These are phyloP conservation scores for Saturnia japonica DNA, from an alignment of 2,888 invertebrate genomes.

Conservation along the genomic window DNA sequence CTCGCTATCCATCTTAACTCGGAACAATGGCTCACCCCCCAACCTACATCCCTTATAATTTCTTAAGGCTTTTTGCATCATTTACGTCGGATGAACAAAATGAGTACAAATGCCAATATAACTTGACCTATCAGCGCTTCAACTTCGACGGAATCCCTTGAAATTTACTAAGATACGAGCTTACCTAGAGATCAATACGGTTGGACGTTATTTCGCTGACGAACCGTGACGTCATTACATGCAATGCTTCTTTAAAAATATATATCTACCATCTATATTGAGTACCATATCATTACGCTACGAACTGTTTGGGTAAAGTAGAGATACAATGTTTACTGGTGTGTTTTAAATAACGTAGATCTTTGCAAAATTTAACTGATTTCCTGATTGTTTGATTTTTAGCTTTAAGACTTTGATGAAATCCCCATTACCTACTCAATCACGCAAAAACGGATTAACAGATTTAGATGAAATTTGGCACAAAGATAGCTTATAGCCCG, in stretches of 20 bases:
- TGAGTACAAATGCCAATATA: conserved; percentile 40
- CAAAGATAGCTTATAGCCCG: too few relatives aligned
- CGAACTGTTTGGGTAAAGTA: too few relatives aligned
- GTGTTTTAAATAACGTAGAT: too few relatives aligned
- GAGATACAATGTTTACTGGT: too few relatives aligned
- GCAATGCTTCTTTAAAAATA: conserved; percentile 15
- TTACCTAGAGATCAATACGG: conserved; percentile 23
- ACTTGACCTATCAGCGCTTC: conserved; percentile 36
- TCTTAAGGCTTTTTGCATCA: conserved; percentile 53
- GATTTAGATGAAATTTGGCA: too few relatives aligned
- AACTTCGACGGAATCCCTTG: conserved; percentile 24
- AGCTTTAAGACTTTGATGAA: too few relatives aligned
- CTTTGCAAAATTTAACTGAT: too few relatives aligned
- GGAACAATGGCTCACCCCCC: conserved; percentile 34
- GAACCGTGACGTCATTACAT: conserved; percentile 36
- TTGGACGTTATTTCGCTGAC: conserved; percentile 39
- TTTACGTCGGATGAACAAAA: conserved; percentile 47
- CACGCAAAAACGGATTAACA: too few relatives aligned
- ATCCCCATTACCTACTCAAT: too few relatives aligned
- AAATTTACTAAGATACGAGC: conserved; percentile 28
- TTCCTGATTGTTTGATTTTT: too few relatives aligned
- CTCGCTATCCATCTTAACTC: conserved; percentile 40
- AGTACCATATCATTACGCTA: too few relatives aligned
- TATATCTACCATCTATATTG: background rate
- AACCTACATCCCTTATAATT: conserved; percentile 43